Evolutionary conservation across 2,113 vertebrate genomes (phyloP), one percentile per base, ranked within the genome.

Genomic region (Ptychochromis oligacanthus): DNA sequence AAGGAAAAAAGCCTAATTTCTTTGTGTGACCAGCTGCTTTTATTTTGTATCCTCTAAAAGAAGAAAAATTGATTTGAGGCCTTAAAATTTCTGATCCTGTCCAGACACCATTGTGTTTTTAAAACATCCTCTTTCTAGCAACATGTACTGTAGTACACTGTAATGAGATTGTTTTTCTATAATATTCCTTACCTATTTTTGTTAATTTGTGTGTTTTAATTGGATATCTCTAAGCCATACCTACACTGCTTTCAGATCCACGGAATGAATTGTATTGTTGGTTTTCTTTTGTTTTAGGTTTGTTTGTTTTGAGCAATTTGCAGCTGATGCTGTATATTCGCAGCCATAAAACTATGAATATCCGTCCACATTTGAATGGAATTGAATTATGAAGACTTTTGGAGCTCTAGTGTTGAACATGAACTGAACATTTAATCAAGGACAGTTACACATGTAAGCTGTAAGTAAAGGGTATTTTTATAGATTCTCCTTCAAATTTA

Each of bases 151-250:
- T 26, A 22, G 11, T 55, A 56, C 3, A 72, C 46, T 52, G 26
- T 72, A 52, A 52, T 31, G 3, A 10, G 49, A 9, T 20, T 55
- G 4, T 31, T 31, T 36, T n/a, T 52, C 49, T 52, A 46, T 8
- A 4, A 75, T 55, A 8, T 15, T 46, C n/a, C n/a, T n/a, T n/a
- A n/a, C n/a, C n/a, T n/a, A n/a, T 31, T 31, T 31, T 31, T 31
- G 28, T 31, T 31, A 31, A 31, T 43, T 43, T 2, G 49, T 72
- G 13, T 9, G 10, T 77, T 49, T 26, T 57, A 26, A 17, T 79
- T 24, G n/a, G 36, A 17, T 2, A 46, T n/a, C 49, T 77, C 34
- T 1, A 89, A 90, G 83, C 87, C 81, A 87, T 89, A 90, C 40
- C 20, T 72, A 11, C 43, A 13, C 28, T 34, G 17, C 2, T 11